Conservation (phyloP, 2,888 invertebrate genomes). For the Drosophila neotestacea region DNA sequence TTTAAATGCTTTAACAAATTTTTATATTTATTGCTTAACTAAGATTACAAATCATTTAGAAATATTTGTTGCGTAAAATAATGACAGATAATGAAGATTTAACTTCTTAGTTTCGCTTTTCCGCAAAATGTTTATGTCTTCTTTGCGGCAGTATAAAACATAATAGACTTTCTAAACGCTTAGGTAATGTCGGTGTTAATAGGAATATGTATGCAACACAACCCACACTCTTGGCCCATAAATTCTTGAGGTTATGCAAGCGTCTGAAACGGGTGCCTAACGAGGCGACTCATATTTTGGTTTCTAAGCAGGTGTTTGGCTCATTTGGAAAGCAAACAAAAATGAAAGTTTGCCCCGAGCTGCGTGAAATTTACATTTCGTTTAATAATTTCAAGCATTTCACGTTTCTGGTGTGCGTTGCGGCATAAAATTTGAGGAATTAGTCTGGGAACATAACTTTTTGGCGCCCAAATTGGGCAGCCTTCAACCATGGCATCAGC, state of each 20-base stretch:
- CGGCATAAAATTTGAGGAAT: slow-evolving; percentile 72
- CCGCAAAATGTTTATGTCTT: no score
- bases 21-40: no score
- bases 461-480: slow-evolving; percentile 41
- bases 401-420: slow-evolving; percentile 56
- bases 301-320: slow-evolving; percentile 48
- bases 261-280: slow-evolving; percentile 46
- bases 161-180: slow-evolving; percentile 31
- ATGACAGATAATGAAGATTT: no score
- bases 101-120: background rate
- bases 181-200: slow-evolving; percentile 19
- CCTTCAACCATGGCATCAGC: slow-evolving; percentile 32
- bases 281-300: slow-evolving; percentile 50
- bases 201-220: slow-evolving; percentile 15
- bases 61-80: no score
- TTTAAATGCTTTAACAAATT: no score
- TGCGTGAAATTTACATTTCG: slow-evolving; percentile 76
- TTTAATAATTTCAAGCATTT: slow-evolving; percentile 76
- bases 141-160: background rate
- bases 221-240: slow-evolving; percentile 44
- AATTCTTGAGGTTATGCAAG: slow-evolving; percentile 74
- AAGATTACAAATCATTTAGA: no score
- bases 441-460: slow-evolving; percentile 43
- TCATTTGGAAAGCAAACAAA: slow-evolving; percentile 74
- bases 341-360: slow-evolving; percentile 69